Base-by-base conservation (phyloP, 2,888 invertebrate genomes). In the Terebella lapidaria region DNA sequence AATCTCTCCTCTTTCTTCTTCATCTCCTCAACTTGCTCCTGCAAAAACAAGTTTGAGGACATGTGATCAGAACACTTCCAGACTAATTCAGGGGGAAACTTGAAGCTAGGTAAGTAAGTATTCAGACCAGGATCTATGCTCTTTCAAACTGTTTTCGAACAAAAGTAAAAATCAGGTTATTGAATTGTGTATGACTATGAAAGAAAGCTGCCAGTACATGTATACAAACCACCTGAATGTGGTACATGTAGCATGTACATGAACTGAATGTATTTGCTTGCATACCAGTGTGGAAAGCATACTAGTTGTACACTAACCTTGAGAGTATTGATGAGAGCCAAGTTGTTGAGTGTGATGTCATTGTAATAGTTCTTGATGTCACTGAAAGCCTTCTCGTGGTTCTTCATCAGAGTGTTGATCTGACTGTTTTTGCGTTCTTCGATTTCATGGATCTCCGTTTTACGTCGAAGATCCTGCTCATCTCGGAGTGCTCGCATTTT, bases 361-460 rank as follows among this genome's bases (percentile, higher is more conserved):
- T 94, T 94, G 75, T 94, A 96, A 81, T 94, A 95, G 79, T 89
- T 91, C 79, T 94, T 94, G 82, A 95, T 88, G 77, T 94, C 92
- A 49, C 87, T 85, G 76, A 93, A 92, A 0, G 91, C 89, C 70
- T 86, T 86, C 65, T 92, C 92, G 74, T 96, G 94, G 72, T 89
- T 87, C 68, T 79, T 78, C 66, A 91, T 90, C 62, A 95, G 81
- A 45, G 88, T 88, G 10, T 87, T 86, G 2, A 94, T 86, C 76
- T 94, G 94, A 56, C 87, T 86, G 80, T 93, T 93, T 81, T 95
- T 95, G 47, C 92, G 85, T 74, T 94, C 93, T 76, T 94, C 93
- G 5, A 93, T 88, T 82, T 94, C 92, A 55, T 81, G 80, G 62
- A 81, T 78, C 66, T 82, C 81, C 30, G 80, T 80, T 67, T 81